phyloP scores from a whole-genome alignment of 2,113 vertebrate species.

The Macrotis lagotis region DNA sequence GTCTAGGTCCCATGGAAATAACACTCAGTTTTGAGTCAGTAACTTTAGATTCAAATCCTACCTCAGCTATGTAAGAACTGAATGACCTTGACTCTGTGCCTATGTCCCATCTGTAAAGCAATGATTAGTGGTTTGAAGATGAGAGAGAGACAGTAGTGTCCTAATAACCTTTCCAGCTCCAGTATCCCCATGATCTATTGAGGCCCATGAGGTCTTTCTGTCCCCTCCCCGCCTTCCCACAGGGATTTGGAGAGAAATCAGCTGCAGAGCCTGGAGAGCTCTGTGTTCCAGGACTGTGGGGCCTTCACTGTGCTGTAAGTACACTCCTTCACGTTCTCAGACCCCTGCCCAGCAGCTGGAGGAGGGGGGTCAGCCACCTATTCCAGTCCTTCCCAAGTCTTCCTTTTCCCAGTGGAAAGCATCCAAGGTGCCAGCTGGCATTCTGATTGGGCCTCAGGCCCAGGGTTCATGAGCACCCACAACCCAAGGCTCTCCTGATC shows the following conservation, averaged over 20 bases:
- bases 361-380: not conserved
- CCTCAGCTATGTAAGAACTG: not conserved
- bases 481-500: too few species aligned
- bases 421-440: not conserved
- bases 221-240: constrained; percentile 33
- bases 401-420: not conserved
- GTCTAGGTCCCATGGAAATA: not conserved
- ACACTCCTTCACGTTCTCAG: accelerated
- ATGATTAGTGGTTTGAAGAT: not conserved
- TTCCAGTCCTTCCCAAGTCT: not conserved
- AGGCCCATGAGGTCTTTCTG: not conserved
- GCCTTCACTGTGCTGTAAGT: constrained; percentile 82
- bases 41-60: not conserved
- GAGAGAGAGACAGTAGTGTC: not conserved
- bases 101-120: not conserved
- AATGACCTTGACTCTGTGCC: not conserved
- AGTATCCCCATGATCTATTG: not conserved
- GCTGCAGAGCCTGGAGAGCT: constrained; percentile 64
- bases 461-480: not conserved
- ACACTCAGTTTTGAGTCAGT: not conserved
- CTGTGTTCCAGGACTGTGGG: constrained; percentile 74
- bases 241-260: constrained; percentile 83
- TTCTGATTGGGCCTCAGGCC: not conserved
- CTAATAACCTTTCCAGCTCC: not conserved
- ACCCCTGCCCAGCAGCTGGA: accelerated